These are phyloP conservation scores for Yponomeuta cagnagella DNA, from an alignment of 2,888 invertebrate genomes.

Conservation along the genomic window DNA sequence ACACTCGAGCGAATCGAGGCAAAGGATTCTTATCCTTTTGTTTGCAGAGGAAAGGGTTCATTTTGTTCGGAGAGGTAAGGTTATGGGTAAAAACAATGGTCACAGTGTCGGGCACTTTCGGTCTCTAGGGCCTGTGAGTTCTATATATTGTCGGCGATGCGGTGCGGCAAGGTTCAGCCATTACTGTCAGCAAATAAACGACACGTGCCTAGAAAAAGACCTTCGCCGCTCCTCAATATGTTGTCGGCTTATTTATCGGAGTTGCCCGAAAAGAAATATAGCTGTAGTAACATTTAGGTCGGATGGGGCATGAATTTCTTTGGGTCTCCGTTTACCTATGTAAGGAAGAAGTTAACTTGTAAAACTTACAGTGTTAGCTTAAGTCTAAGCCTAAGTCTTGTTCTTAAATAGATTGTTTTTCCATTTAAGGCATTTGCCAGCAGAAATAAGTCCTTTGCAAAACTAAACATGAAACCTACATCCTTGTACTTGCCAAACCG, in stretches of 20 bases:
- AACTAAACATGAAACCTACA: too few species aligned
- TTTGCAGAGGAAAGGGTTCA: background rate
- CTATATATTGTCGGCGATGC: constrained; percentile 52
- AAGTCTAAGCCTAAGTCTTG: background rate
- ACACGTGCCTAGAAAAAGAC: constrained; percentile 47
- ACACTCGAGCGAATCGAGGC: background rate
- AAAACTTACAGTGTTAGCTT: background rate
- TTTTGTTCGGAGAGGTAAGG: constrained; percentile 18
- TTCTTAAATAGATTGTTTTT: background rate
- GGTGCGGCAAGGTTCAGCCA: constrained; percentile 53
- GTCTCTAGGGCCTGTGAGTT: constrained; percentile 55
- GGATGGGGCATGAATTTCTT: background rate
- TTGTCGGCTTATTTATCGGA: constrained; percentile 4
- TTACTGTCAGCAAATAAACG: constrained; percentile 62
- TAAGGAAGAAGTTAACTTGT: background rate
- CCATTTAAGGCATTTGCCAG: background rate
- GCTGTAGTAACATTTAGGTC: background rate
- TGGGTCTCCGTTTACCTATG: background rate
- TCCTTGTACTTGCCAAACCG: background rate
- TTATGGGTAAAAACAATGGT: constrained; percentile 37
- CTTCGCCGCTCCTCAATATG: constrained; percentile 30
- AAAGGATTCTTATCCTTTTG: background rate
- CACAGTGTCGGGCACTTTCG: constrained; percentile 33
- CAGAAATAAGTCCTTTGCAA: background rate
- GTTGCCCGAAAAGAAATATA: constrained; percentile 1